Evolutionary conservation across 2,888 invertebrate genomes (phyloP), one percentile per base, ranked within the genome.

Genomic region (Eustalomyia histrio): DNA sequence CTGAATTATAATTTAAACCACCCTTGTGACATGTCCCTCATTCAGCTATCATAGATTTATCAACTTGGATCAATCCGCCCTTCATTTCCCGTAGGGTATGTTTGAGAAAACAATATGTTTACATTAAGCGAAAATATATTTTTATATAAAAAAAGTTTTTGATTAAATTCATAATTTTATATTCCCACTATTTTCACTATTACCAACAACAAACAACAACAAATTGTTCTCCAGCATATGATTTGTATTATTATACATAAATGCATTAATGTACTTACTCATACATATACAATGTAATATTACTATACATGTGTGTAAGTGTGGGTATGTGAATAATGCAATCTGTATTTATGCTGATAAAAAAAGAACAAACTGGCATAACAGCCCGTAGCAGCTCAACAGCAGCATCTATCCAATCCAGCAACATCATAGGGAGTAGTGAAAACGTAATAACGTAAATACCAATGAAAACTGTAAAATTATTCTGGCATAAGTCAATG

Each of bases 101-200:
- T n/a, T n/a, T n/a, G 39, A 35, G 55, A 61, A 68, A 75, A 75
- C 68, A 76, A 69, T 76, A 64, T 69, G 69, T 57, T 63, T 55
- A 39, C 18, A 57, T 64, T 52, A 43, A 75, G 8, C 21, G 7
- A 47, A 47, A 55, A 29, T 50, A 53, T 16, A 24, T 39, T 17
- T 14, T 43, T 57, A n/a, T 35, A 52, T 17, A 65, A 55, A 65
- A 55, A 64, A 76, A n/a, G 6, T 47, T 47, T 71, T 76, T 76
- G 71, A 76, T 76, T 76, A 60, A 76, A 71, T 65, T 71, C 58
- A 71, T 76, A 76, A 76, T 76, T 76, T 76, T 53, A 71, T 64
- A 71, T 43, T 60, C 61, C 39, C 18, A 73, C 33, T 74, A 60
- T 14, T 57, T 12, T n/a, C 43, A 14, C n/a, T 5, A 47, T 47